Evolutionary conservation across 2,797 vertebrate species (phyloP), one percentile per base, ranked within the genome.

Genomic region (Lepus townsendii): DNA sequence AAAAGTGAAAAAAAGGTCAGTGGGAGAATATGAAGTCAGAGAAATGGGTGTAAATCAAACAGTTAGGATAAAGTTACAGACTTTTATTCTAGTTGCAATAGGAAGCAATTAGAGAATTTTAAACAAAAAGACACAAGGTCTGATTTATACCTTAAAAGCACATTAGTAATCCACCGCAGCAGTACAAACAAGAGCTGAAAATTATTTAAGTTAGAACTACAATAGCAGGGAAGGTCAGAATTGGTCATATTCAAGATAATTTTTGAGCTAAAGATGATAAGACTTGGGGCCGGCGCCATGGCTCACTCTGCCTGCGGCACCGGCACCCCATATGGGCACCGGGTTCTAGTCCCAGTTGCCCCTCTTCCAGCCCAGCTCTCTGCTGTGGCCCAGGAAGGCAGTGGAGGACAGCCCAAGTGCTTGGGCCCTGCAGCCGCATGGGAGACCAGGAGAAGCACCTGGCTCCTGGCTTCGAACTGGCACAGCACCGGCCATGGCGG

Each of bases 51-150:
- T 35, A 95, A 72, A 24, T 42, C 89, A 83, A 22, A 91, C 83
- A 86, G 30, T 20, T 42, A 65, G 7, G 4, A 5, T 38, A 93
- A 72, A 11, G 68, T 83, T 82, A 85, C 68, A 76, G 62, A 86
- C 80, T 91, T 93, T 32, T 47, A 92, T 57, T 77, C 57, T 86
- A 71, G 20, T 80, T 93, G 35, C 60, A 72, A n/a, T 19, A 7
- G 54, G 35, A 84, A 76, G 9, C 38, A n/a, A 93, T 38, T 62
- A 32, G 12, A 75, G n/a, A 84, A 88, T 62, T 91, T 76, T 82
- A 96, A 86, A 32, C 32, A 88, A 38, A 78, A 57, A 93, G 20
- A 88, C 20, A 76, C 1, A 65, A 92, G 30, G 80, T 57, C 42
- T 86, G 57, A 77, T 78, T 57, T 84, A 65, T 60, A 69, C 27